Evolutionary conservation across 1,140 invertebrate genomes (phyloP).

Genomic region (Orius insidiosus): DNA sequence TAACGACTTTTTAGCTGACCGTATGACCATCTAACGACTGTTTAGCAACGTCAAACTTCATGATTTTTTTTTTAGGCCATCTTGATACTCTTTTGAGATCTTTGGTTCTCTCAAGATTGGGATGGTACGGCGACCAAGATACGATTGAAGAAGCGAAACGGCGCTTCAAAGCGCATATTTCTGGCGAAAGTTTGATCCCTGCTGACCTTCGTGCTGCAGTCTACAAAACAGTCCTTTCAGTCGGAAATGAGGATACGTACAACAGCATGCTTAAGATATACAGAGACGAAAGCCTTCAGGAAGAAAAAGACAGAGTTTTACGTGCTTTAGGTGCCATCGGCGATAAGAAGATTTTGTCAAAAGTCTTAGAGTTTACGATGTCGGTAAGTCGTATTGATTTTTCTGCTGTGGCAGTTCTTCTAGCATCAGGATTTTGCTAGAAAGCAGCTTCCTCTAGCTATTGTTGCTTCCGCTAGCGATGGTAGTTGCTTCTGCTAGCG

Average conservation of each 20-base stretch:
- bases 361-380: constrained; percentile 76
- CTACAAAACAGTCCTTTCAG: constrained; percentile 63
- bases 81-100: constrained; percentile 68
- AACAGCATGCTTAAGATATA: constrained; percentile 70
- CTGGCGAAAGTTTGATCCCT: constrained; percentile 42
- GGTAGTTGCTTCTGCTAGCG: too few relatives aligned
- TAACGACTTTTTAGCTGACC: too few relatives aligned
- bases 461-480: too few relatives aligned
- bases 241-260: constrained; percentile 50
- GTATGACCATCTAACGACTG: too few relatives aligned
- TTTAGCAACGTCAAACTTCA: too few relatives aligned
- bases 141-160: constrained; percentile 56
- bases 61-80: constrained; percentile 35
- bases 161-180: constrained; percentile 52
- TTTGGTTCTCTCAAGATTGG: constrained; percentile 64
- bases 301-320: constrained; percentile 82
- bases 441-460: neutral
- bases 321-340: constrained; percentile 58
- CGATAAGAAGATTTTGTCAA: constrained; percentile 47
- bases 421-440: neutral
- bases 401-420: neutral
- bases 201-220: constrained; percentile 77
- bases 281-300: constrained; percentile 67
- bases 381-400: constrained; percentile 40
- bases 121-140: constrained; percentile 55